A percentile compares a stretch with the other conserved stretches of the same genome.
These are phyloP conservation scores for Phenganax marumi DNA, from an alignment of 92 coral and sea anemone genomes.

Conservation along the genomic window DNA sequence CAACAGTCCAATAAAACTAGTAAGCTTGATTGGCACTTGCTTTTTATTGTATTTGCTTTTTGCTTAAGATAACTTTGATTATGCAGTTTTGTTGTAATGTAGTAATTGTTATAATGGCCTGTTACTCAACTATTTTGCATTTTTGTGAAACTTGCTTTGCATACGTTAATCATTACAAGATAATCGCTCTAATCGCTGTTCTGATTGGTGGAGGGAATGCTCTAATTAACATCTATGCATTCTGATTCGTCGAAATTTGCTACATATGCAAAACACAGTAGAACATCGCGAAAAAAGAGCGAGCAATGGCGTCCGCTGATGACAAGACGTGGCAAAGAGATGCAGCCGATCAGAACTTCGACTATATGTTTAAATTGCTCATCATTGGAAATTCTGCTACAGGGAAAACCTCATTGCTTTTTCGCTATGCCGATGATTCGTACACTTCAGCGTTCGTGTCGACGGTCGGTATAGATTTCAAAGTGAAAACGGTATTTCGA, in stretches of 20 bases:
- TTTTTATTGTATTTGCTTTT: too few relatives aligned
- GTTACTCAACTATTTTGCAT: not conserved
- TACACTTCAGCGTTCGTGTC: constrained; percentile 98
- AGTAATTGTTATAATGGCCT: too few relatives aligned
- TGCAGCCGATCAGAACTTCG: constrained; percentile 99
- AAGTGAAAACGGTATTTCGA: constrained; percentile 98
- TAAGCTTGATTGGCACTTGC: too few relatives aligned
- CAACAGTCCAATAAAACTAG: too few relatives aligned
- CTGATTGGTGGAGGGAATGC: constrained; percentile 23
- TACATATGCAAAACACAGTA: constrained; percentile 20
- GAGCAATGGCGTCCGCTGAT: constrained; percentile 94
- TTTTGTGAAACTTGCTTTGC: not conserved
- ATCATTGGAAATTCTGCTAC: constrained; percentile 98
- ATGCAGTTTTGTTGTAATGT: too few relatives aligned
- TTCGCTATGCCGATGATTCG: constrained; percentile 99
- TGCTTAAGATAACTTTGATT: too few relatives aligned
- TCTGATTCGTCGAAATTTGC: constrained; percentile 24
- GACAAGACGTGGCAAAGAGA: constrained; percentile 98
- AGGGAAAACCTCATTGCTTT: constrained; percentile 96
- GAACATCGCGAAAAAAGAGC: not conserved
- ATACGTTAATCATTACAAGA: constrained; percentile 1
- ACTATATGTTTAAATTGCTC: constrained; percentile 97
- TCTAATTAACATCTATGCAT: constrained; percentile 8
- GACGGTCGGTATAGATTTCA: constrained; percentile 97
- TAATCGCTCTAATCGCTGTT: not conserved